Conservation (phyloP, 2,888 invertebrate genomes). For the Baccha elongata region DNA sequence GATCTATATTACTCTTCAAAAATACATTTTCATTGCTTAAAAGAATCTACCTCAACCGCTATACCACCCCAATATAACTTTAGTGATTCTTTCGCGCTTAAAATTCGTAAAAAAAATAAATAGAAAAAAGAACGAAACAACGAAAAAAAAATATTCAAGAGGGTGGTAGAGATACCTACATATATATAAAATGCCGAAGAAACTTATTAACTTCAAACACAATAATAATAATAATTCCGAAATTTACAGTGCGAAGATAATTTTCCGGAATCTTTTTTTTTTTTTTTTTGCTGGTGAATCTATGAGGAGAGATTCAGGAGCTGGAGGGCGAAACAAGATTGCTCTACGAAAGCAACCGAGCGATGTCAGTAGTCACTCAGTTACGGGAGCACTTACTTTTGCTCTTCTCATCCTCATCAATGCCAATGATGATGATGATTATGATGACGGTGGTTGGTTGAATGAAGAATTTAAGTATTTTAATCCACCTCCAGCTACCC, state of each 20-base stretch:
- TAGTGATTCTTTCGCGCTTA: slow-evolving; percentile 62
- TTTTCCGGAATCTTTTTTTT: slow-evolving; percentile 67
- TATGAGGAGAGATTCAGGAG: neutral
- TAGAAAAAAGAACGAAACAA: slow-evolving; percentile 14
- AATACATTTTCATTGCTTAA: slow-evolving; percentile 33
- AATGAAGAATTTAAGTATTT: slow-evolving; percentile 66
- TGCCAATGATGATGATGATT: slow-evolving; percentile 33
- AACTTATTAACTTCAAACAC: slow-evolving; percentile 74
- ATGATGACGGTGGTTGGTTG: slow-evolving; percentile 59
- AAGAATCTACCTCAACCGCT: slow-evolving; percentile 8
- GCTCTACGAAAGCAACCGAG: slow-evolving; percentile 19
- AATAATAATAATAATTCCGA: slow-evolving; percentile 73
- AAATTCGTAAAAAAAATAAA: slow-evolving; percentile 35
- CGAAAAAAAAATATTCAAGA: slow-evolving; percentile 12
- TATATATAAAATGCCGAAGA: slow-evolving; percentile 34
- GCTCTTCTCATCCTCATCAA: slow-evolving; percentile 50
- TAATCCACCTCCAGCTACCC: slow-evolving; percentile 4
- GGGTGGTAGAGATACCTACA: slow-evolving; percentile 9
- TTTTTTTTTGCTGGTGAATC: neutral
- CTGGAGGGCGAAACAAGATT: slow-evolving; percentile 30
- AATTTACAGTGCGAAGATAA: slow-evolving; percentile 70
- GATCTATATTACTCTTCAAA: slow-evolving; percentile 22
- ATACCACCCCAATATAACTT: slow-evolving; percentile 19
- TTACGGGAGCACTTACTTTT: slow-evolving; percentile 27
- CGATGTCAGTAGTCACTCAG: slow-evolving; percentile 45